phyloP scores from a whole-genome alignment of 2,113 vertebrate species.

The Melanerpes aurifrons region DNA sequence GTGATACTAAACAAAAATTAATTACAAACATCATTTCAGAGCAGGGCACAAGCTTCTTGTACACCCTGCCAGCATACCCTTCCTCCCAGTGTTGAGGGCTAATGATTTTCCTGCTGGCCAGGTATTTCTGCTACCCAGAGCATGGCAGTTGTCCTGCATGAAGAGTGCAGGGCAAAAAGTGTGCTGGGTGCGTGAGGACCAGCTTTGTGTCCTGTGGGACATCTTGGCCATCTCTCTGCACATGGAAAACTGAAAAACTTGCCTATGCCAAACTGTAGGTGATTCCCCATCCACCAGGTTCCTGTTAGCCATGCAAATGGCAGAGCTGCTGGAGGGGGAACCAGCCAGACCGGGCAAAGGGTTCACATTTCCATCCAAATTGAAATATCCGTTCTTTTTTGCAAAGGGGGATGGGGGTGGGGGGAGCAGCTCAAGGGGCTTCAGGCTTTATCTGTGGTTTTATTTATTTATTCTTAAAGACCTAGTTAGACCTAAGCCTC shows the following conservation, averaged over 20 bases:
- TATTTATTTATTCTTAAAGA: conserved; percentile 46
- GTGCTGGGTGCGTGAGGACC: fast-evolving
- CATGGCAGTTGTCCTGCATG: neutral
- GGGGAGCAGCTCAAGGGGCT: neutral
- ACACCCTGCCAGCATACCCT: neutral
- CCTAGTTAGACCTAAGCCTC: neutral
- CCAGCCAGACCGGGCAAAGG: neutral
- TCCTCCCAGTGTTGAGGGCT: neutral
- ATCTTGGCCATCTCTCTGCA: fast-evolving
- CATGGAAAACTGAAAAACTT: neutral
- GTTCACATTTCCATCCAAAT: neutral
- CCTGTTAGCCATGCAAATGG: conserved; percentile 52
- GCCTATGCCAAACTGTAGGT: conserved; percentile 23
- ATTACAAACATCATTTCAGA: neutral
- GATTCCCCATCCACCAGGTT: neutral
- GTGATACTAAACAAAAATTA: neutral
- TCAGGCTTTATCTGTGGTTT: conserved; percentile 6
- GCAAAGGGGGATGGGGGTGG: neutral
- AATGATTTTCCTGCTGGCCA: neutral
- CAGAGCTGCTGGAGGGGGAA: neutral
- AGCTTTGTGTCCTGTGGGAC: neutral
- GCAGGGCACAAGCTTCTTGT: neutral
- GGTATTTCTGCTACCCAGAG: neutral
- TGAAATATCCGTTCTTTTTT: conserved; percentile 6
- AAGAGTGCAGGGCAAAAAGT: neutral